Conservation (phyloP, 35 echinoderm and acorn worm genomes). For the Ophiothrix spiculata region DNA sequence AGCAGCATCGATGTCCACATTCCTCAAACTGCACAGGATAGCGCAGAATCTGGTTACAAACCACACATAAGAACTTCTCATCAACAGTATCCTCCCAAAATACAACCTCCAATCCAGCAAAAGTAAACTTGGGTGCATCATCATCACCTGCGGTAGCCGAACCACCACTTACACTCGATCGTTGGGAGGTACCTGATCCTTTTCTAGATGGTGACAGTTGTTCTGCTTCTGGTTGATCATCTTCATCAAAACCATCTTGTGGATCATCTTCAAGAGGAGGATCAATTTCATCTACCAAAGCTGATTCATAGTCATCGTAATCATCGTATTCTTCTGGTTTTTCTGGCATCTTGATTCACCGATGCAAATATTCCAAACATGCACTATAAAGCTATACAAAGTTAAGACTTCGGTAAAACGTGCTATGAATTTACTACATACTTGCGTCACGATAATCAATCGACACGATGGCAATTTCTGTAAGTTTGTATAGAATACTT, state of each 20-base stretch:
- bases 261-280: neutral
- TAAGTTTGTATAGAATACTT: neutral
- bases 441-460: neutral
- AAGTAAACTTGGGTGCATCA: conserved; percentile 58
- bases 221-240: neutral
- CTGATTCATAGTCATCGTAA: neutral
- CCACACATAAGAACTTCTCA: conserved; percentile 85
- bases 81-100: conserved; percentile 54
- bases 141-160: conserved; percentile 6
- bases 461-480: neutral
- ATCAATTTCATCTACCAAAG: neutral
- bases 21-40: conserved; percentile 97
- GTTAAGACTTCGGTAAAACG: too few species aligned
- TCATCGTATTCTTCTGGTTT: neutral
- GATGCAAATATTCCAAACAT: neutral
- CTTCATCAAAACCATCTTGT: neutral
- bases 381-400: neutral
- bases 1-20: conserved; percentile 87
- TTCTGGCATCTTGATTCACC: neutral
- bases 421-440: neutral
- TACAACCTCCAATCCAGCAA: conserved; percentile 64
- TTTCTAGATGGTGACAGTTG: conserved; percentile 20
- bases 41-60: conserved; percentile 82
- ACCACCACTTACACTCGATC: conserved; percentile 38
- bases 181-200: conserved; percentile 57